Conservation (phyloP, 2,797 vertebrate species). For the Periparus ater region DNA sequence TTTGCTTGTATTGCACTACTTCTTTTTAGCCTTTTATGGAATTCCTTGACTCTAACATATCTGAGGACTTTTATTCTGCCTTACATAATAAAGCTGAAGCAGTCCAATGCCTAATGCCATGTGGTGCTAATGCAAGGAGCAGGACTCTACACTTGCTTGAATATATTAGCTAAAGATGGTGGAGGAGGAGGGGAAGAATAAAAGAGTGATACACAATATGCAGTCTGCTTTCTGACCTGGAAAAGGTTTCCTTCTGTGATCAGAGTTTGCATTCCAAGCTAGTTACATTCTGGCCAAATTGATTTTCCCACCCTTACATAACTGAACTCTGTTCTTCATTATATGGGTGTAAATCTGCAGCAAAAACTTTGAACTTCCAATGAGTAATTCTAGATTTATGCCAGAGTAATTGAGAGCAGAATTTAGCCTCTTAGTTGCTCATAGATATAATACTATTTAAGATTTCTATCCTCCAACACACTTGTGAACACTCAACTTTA, state of each 20-base stretch:
- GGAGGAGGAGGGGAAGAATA: background rate
- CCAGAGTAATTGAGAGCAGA: constrained; percentile 56
- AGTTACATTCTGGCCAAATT: constrained; percentile 18
- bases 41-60: background rate
- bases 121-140: background rate
- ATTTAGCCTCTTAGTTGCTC: constrained; percentile 28
- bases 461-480: constrained; percentile 7
- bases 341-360: constrained; percentile 54
- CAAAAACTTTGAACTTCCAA: constrained; percentile 61
- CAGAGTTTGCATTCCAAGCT: background rate
- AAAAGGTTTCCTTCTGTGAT: background rate
- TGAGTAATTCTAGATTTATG: constrained; percentile 56
- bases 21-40: background rate
- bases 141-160: background rate
- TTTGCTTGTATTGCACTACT: background rate
- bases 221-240: background rate
- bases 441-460: constrained; percentile 21
- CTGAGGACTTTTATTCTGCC: background rate
- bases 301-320: constrained; percentile 46
- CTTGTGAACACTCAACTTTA: background rate
- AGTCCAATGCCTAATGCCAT: background rate
- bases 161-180: background rate
- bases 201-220: background rate
- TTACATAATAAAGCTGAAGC: background rate
- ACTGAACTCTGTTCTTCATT: constrained; percentile 48